These are phyloP conservation scores for Enteromius treurensis DNA, from an alignment of 2,797 vertebrate genomes.

Conservation along the genomic window DNA sequence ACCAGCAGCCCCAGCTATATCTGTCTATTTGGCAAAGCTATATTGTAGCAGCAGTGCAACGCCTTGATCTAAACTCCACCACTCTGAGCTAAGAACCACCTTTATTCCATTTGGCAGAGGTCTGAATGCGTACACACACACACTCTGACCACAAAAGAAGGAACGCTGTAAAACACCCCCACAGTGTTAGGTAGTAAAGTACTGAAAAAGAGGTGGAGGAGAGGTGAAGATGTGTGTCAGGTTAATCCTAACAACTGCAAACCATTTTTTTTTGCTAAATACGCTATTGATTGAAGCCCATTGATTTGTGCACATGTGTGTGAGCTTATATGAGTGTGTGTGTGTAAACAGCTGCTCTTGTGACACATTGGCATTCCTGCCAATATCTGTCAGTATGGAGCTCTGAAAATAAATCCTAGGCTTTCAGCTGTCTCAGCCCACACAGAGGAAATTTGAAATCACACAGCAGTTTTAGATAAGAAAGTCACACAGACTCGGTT, in stretches of 20 bases:
- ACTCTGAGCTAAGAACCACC: slow-evolving; percentile 60
- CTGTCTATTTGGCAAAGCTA: slow-evolving; percentile 69
- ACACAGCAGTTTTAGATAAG: slow-evolving; percentile 72
- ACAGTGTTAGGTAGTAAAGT: slow-evolving; percentile 22
- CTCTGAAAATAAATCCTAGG: slow-evolving; percentile 60
- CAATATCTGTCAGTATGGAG: slow-evolving; percentile 56
- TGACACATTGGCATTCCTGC: slow-evolving; percentile 58
- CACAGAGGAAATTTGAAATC: slow-evolving; percentile 67
- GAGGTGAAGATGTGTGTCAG: slow-evolving; percentile 34
- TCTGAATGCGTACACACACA: slow-evolving; percentile 26
- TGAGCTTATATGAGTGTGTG: not conserved
- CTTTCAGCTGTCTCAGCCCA: slow-evolving; percentile 57
- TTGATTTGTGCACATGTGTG: slow-evolving; percentile 25
- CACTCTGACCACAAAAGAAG: slow-evolving; percentile 41
- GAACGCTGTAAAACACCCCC: slow-evolving; percentile 48
- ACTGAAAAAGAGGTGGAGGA: slow-evolving; percentile 26
- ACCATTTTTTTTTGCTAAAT: slow-evolving; percentile 28
- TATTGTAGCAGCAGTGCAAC: slow-evolving; percentile 66
- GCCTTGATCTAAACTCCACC: slow-evolving; percentile 54
- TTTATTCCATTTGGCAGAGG: slow-evolving; percentile 66
- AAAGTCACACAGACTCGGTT: slow-evolving; percentile 60
- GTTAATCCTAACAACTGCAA: slow-evolving; percentile 16
- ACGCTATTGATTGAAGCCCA: slow-evolving; percentile 39
- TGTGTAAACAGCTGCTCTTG: slow-evolving; percentile 62
- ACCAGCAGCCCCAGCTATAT: slow-evolving; percentile 69